phyloP scores from a whole-genome alignment of 2,888 invertebrate species.

The Pristionchus fissidentatus region DNA sequence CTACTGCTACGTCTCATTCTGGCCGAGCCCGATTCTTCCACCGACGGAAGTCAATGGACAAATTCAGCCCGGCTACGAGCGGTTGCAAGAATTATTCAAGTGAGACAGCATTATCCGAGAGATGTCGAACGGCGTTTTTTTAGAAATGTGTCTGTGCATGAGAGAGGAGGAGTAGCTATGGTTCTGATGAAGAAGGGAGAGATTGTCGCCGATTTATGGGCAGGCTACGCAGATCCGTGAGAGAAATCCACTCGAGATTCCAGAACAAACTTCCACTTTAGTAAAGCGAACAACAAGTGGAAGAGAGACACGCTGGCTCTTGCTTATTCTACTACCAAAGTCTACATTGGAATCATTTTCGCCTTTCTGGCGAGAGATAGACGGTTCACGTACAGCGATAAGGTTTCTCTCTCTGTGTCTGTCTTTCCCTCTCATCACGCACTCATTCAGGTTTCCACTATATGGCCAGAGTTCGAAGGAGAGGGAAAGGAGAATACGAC shows the following conservation, averaged over 20 bases:
- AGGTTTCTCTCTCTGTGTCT: background rate
- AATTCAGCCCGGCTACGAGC: background rate
- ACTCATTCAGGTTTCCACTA: constrained; percentile 10
- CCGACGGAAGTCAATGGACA: background rate
- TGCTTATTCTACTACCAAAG: constrained; percentile 2
- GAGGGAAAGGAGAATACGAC: constrained; percentile 39
- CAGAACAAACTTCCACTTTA: background rate
- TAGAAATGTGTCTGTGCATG: background rate
- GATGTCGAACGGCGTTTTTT: background rate
- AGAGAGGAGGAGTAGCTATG: constrained; percentile 29
- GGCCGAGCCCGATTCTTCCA: background rate
- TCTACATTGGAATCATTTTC: constrained; percentile 6
- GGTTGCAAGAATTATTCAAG: constrained; percentile 4
- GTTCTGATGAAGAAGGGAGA: constrained; percentile 22
- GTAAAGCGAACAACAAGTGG: background rate
- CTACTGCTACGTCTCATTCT: background rate
- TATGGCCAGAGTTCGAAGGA: constrained; percentile 40
- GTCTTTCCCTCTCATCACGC: background rate
- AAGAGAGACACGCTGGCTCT: background rate
- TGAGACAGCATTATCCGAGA: background rate
- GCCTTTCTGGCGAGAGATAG: background rate
- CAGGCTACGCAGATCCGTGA: constrained; percentile 31
- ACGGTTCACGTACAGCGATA: constrained; percentile 5
- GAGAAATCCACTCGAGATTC: background rate
- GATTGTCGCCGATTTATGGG: constrained; percentile 23